Evolutionary conservation across 2,888 invertebrate genomes (phyloP).

Genomic region (Rotaria magnacalcarata): DNA sequence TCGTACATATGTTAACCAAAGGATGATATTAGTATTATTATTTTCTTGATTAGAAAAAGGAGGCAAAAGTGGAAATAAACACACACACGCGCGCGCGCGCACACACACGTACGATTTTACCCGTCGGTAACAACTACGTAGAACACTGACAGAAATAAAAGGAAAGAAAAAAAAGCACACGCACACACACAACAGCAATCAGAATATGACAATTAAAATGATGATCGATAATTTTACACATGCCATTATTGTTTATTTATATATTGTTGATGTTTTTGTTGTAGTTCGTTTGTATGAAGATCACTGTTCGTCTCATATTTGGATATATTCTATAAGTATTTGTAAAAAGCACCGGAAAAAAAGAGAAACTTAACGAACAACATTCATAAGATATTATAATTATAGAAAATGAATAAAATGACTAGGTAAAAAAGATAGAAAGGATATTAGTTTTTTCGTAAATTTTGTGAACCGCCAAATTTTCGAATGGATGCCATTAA

Average conservation of each 20-base stretch:
- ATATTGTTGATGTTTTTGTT: not conserved
- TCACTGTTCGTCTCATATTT: not conserved
- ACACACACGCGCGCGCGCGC: not conserved
- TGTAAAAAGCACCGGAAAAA: not conserved
- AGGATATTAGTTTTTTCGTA: not conserved
- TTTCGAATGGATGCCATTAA: constrained; percentile 14
- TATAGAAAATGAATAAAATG: not conserved
- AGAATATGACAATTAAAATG: not conserved
- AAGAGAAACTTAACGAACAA: not conserved
- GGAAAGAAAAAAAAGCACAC: not conserved
- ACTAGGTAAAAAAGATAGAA: not conserved
- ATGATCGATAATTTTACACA: not conserved
- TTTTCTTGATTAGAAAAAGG: not conserved
- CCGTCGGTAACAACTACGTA: not conserved
- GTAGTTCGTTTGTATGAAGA: not conserved
- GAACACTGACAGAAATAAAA: not conserved
- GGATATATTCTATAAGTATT: not conserved
- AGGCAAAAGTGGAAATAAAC: not conserved
- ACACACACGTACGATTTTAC: not conserved
- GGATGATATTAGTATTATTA: not conserved
- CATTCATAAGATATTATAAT: not conserved
- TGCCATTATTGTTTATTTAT: not conserved
- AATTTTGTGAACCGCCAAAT: constrained; percentile 32
- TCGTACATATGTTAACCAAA: not conserved
- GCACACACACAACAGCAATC: not conserved